Percentiles rank a stretch among this genome's conserved stretches.
Conservation (phyloP, 2,113 vertebrate genomes). For the Pristiophorus japonicus region DNA sequence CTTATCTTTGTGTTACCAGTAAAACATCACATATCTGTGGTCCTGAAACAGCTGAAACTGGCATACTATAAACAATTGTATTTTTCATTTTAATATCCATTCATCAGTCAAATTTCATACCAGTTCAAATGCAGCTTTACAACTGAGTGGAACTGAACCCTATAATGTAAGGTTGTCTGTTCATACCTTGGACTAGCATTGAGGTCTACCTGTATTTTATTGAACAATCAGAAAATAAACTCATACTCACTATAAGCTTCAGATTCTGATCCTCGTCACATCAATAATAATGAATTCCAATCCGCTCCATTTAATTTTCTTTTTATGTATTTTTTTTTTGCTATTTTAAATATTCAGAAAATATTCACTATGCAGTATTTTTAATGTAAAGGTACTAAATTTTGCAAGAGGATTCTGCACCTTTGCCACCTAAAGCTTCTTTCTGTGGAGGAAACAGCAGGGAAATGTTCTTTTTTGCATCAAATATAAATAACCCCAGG, state of each 20-base stretch:
- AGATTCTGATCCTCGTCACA: not conserved
- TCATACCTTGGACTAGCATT: not conserved
- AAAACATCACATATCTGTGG: not conserved
- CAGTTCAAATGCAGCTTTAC: not conserved
- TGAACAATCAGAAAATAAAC: not conserved
- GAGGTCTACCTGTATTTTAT: not conserved
- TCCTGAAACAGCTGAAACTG: not conserved
- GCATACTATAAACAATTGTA: not conserved
- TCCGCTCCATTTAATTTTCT: conserved; percentile 21
- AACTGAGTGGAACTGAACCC: too few species aligned
- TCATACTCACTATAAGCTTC: not conserved
- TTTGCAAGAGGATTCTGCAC: conserved; percentile 29
- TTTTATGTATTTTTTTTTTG: conserved; percentile 1
- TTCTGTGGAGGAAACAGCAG: conserved; percentile 6
- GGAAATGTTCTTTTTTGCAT: conserved; percentile 21
- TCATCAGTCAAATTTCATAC: not conserved
- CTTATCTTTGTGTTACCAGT: not conserved
- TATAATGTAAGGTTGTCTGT: not conserved
- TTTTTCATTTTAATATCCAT: not conserved
- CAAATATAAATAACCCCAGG: conserved; percentile 36
- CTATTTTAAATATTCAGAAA: conserved; percentile 36
- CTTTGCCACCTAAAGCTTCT: conserved; percentile 33
- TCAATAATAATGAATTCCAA: conserved; percentile 27
- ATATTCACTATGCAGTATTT: conserved; percentile 34
- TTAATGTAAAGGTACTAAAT: conserved; percentile 38